Evolutionary conservation across 2,888 invertebrate species (phyloP), one percentile per base, ranked within the genome.

Genomic region (Microplitis deprimator): DNA sequence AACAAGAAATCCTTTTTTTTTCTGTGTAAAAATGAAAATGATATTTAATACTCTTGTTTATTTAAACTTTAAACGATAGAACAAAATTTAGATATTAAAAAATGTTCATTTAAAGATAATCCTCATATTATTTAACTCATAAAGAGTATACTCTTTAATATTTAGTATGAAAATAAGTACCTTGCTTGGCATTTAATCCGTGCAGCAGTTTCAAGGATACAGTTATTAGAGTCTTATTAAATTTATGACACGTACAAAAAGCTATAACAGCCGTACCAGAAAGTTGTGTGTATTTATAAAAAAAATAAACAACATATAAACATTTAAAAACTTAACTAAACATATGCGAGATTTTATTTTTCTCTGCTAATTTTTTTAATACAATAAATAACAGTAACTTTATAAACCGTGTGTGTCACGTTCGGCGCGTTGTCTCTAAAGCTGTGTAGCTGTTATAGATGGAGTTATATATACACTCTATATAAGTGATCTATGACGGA

Each of bases 401-500:
- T 50, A 64, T 8, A 20, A 64, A 50, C 10, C 65, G 13, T 65
- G n/a, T 16, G 72, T 62, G 39, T 67, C 67, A 67, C 59, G 59
- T 65, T 16, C 59, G 59, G 20, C 20, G 29, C 13, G 38, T 38
- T 13, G 29, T 29, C 13, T 29, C 13, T 29, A 13, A 29, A 20
- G 20, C 20, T 29, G 13, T 65, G 65, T 65, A 65, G 13, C 20
- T 13, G 29, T 29, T 65, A 65, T 13, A 65, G 20, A 65, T 38
- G 65, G 76, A 73, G 64, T 62, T 71, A 74, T 71, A 77, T 83
- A 80, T 80, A 81, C 83, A 82, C 83, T 83, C 83, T 61, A 74
- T 20, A 29, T 83, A 85, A 85, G 85, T 89, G 89, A 89, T 89
- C 88, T 89, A 89, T 89, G 85, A 86, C 85, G 86, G 81, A 88